Evolutionary conservation across 2,113 vertebrate species (phyloP), one percentile per base, ranked within the genome.

Genomic region (Dipodomys spectabilis): DNA sequence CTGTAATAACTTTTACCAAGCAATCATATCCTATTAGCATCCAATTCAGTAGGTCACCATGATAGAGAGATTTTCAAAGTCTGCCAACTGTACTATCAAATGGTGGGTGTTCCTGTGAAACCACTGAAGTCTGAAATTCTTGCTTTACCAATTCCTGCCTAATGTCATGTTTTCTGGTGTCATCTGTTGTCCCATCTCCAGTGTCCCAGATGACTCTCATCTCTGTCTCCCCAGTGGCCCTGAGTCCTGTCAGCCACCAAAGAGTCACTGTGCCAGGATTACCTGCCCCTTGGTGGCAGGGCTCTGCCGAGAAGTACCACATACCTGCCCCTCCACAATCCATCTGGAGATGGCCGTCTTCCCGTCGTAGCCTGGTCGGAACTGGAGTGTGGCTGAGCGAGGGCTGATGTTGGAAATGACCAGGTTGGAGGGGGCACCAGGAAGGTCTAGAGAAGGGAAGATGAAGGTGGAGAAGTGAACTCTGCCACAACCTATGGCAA

Each of bases 361-460:
- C n/a, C 99, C 99, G 0, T 99, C 98, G 0, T 98, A 97, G 0
- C 99, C 99, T 0, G 99, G 98, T 3, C 98, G 98, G 98, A 99
- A 99, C 35, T 98, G 98, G 2, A 99, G 98, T 0, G 98, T 99
- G 91, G 98, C 99, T 0, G 99, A 98, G 57, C 98, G 99, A 73
- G 99, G 99, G 96, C 99, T 99, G 96, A 99, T 99, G 97, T 99
- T 99, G 96, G 99, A 99, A 84, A 99, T 99, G 96, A 99, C 98
- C 68, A 99, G 97, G 93, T 99, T 99, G 81, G 99, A 98, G 0
- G 99, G 99, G 39, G 99, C 98, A 3, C 99, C 99, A 6, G 99
- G 99, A 92, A 99, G 99, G 77, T 99, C 99, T 99, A 28, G 32
- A 62, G 49, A 53, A 3, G 0, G 19, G 84, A 35, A 86, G 92